phyloP scores from a whole-genome alignment of 2,797 vertebrate genomes.

The Artibeus jamaicensis region DNA sequence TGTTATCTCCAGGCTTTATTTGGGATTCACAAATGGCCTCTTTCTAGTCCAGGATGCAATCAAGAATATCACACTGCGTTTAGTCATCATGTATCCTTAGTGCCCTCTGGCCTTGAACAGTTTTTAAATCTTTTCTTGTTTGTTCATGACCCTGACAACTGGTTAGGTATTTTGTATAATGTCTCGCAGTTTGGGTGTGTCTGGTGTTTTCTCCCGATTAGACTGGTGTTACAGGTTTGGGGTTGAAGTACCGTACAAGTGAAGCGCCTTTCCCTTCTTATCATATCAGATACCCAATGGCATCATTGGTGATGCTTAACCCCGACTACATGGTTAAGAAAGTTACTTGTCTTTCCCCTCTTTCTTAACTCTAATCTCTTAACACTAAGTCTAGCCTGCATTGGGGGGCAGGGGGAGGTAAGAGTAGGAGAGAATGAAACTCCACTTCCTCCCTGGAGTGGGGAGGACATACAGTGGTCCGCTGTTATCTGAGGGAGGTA shows the following conservation, averaged over 20 bases:
- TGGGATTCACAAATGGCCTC: background rate
- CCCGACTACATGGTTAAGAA: background rate
- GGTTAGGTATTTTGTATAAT: background rate
- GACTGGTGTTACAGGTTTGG: background rate
- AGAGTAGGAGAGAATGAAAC: background rate
- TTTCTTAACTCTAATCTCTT: background rate
- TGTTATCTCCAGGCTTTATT: background rate
- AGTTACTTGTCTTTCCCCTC: background rate
- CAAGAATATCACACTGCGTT: background rate
- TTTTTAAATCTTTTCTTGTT: background rate
- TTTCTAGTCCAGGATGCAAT: background rate
- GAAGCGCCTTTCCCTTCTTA: background rate
- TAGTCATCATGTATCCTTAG: background rate
- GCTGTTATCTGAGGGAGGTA: background rate
- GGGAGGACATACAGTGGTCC: background rate
- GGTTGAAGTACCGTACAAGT: background rate
- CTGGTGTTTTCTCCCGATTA: background rate
- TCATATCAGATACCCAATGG: background rate
- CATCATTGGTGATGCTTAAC: background rate
- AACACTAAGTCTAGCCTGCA: background rate
- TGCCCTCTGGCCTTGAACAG: background rate
- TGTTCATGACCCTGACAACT: background rate
- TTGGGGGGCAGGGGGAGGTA: background rate
- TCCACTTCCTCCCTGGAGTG: background rate
- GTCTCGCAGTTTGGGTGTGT: background rate